Evolutionary conservation across 2,113 vertebrate genomes (phyloP), one percentile per base, ranked within the genome.

Genomic region (Brachyistius frenatus): DNA sequence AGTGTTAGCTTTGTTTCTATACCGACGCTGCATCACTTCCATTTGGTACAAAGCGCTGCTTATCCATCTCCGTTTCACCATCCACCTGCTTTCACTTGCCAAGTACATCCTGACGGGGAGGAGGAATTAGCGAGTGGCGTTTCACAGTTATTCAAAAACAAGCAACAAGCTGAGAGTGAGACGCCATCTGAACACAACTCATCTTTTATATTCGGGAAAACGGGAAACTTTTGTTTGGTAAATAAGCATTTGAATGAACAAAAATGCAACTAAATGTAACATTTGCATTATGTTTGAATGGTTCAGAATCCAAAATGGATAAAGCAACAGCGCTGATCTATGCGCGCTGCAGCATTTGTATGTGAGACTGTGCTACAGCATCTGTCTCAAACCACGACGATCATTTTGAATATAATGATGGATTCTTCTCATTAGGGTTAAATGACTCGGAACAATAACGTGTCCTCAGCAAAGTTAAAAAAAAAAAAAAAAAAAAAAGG

Each of bases 141-240:
- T 66, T 86, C 84, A 69, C 67, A 70, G 66, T 76, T 63, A 55
- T 56, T 73, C 63, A 46, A 65, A 46, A 65, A 66, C 65, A 58
- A 36, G 13, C 60, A 54, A 8, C 44, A n/a, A 41, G 54, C 31
- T 6, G 35, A 53, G 61, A 75, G 50, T 15, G 32, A 67, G 16
- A 23, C 56, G 2, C 47, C 23, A 23, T 23, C 35, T 69, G 57
- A 61, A 35, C 5, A 57, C 13, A 13, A 11, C 13, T 44, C 0
- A 6, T 36, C 8, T 0, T 71, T 60, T 31, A 3, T 23, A 37
- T 55, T 53, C 9, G 23, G 15, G 15, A 44, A 49, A 65, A 73
- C 16, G 23, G n/a, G 13, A 58, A 41, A 31, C 44, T 66, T 49
- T 50, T 14, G 3, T 37, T 65, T 2, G 37, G 16, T 58, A 58